Evolutionary conservation across 2,113 vertebrate genomes (phyloP), one percentile per base, ranked within the genome.

Genomic region (Rhea pennata): DNA sequence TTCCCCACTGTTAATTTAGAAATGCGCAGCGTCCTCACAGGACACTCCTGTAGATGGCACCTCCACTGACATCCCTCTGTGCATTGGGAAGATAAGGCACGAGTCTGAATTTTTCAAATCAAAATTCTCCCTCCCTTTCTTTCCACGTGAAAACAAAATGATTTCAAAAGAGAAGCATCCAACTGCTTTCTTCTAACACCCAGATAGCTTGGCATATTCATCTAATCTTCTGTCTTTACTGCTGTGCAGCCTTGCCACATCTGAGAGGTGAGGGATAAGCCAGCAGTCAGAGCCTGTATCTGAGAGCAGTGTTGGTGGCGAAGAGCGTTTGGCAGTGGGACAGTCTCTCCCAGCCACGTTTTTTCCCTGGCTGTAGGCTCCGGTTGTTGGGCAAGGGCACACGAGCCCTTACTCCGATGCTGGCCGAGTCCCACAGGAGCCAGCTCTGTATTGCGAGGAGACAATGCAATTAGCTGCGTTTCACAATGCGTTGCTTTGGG

Each of bases 391-490:
- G 65, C 12, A 0, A 26, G 73, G 86, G 76, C 76, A 82, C 70
- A 94, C 1, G 56, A 93, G 61, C 76, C 83, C 94, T 61, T 76
- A 39, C 50, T 48, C 29, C 0, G 39, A 51, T 84, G 61, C 80
- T 0, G 0, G 66, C 11, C 0, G 66, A 84, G 84, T 65, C 83
- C 80, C 6, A 0, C 86, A 70, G 96, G 92, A 96, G 92, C 80
- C 13, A 0, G 92, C 84, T 62, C 82, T 44, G 0, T 1, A 4
- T 82, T 92, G 89, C 4, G 91, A 94, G 95, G 87, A 96, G 91
- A 96, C 92, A 95, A 76, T 96, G 84, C 95, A 96, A 95, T 95
- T 87, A 91, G 78, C 95, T 76, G 64, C 77, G 70, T 94, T 94
- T 93, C 70, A 33, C 54, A 93, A 77, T 72, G 8, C 36, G 40